phyloP scores from a whole-genome alignment of 2,888 invertebrate genomes.

The Zele albiditarsus region DNA sequence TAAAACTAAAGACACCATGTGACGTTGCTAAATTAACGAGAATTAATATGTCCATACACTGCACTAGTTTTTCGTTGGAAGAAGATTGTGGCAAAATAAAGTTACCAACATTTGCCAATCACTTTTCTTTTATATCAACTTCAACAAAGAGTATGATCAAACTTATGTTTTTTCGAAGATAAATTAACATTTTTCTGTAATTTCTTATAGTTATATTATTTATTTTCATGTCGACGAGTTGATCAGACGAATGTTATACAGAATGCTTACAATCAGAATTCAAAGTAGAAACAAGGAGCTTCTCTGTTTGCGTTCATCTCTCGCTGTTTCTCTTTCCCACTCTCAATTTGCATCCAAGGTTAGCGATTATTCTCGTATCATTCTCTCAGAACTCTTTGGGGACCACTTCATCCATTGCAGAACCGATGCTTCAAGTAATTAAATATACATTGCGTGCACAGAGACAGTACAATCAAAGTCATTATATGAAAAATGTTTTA shows the following conservation, averaged over 20 bases:
- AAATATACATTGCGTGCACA: neutral
- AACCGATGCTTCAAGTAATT: neutral
- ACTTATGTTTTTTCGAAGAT: no score
- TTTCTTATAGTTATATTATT: neutral
- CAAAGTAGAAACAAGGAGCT: conserved; percentile 23
- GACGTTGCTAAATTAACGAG: no score
- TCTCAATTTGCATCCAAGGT: neutral
- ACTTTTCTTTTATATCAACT: no score
- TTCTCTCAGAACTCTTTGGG: neutral
- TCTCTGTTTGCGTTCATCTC: conserved; percentile 19
- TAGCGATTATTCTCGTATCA: neutral
- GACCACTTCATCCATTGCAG: neutral
- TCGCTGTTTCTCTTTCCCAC: neutral
- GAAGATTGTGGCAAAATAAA: neutral
- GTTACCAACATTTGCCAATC: neutral
- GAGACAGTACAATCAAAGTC: conserved; percentile 1
- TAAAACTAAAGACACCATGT: no score
- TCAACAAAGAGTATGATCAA: no score
- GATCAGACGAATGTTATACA: conserved; percentile 11
- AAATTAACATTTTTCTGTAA: no score
- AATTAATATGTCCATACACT: no score
- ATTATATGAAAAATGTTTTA: neutral
- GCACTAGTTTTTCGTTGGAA: no score
- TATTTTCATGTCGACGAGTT: conserved; percentile 17
- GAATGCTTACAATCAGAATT: conserved; percentile 1